Conservation (phyloP, 2,797 vertebrate genomes). For the Sparidentex hasta region DNA sequence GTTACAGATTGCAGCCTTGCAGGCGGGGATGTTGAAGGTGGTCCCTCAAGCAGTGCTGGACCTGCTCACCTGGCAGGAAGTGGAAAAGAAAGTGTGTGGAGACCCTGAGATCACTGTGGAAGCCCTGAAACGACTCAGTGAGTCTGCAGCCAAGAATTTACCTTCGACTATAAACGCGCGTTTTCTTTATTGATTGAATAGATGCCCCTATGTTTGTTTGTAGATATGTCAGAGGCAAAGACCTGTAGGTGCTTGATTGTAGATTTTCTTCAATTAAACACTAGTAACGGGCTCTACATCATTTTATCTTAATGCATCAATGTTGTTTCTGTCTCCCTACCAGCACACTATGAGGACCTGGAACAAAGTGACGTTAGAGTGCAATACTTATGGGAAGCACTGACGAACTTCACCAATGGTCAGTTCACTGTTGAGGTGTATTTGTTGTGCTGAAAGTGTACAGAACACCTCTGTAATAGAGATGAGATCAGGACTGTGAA, state of each 20-base stretch:
- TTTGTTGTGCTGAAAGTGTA: neutral
- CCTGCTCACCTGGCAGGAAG: constrained; percentile 97
- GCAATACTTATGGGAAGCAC: constrained; percentile 97
- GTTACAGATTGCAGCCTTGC: constrained; percentile 91
- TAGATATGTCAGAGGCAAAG: no score
- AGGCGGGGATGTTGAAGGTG: constrained; percentile 95
- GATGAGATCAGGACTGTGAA: neutral
- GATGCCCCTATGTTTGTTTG: neutral
- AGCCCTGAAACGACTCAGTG: constrained; percentile 96
- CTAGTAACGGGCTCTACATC: neutral
- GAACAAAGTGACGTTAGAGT: constrained; percentile 92
- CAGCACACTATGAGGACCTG: constrained; percentile 96
- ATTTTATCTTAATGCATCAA: neutral
- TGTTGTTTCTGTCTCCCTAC: constrained; percentile 17
- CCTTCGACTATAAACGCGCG: constrained; percentile 9
- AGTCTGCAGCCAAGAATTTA: constrained; percentile 74
- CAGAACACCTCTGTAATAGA: neutral
- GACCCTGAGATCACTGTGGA: constrained; percentile 98
- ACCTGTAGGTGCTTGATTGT: neutral
- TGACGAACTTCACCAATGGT: constrained; percentile 98
- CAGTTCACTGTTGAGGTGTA: constrained; percentile 52
- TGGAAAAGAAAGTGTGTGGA: constrained; percentile 97
- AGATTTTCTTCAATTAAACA: neutral
- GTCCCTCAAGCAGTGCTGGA: constrained; percentile 98
- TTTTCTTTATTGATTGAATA: neutral